These are phyloP conservation scores for Maniola jurtina DNA, from an alignment of 1,140 invertebrate genomes.

Conservation along the genomic window DNA sequence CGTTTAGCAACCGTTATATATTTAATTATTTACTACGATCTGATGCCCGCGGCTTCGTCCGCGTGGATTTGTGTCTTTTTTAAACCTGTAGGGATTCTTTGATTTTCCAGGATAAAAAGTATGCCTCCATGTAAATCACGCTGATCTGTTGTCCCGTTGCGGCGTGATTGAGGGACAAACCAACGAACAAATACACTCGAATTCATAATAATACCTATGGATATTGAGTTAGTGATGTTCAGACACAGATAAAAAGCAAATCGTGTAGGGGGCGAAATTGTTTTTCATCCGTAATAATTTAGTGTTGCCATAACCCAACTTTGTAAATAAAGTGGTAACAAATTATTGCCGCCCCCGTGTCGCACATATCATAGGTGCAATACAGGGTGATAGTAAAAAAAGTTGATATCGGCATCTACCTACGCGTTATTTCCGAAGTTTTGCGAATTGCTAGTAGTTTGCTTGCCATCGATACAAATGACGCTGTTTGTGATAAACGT, in stretches of 20 bases:
- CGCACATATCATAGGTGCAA: slow-evolving; percentile 75
- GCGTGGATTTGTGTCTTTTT: too few species aligned
- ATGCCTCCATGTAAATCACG: too few species aligned
- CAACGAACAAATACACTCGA: too few species aligned
- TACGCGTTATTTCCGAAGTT: slow-evolving; percentile 57
- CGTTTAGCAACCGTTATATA: too few species aligned
- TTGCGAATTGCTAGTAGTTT: slow-evolving; percentile 55
- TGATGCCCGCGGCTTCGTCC: too few species aligned
- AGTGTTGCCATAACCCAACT: slow-evolving; percentile 60
- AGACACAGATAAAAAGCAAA: slow-evolving; percentile 10
- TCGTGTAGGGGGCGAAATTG: slow-evolving; percentile 24
- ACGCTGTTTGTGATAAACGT: background rate
- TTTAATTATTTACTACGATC: too few species aligned
- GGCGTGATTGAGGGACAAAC: too few species aligned
- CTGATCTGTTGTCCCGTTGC: too few species aligned
- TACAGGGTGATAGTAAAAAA: slow-evolving; percentile 63
- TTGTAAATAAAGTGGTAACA: slow-evolving; percentile 73
- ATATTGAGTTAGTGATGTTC: background rate
- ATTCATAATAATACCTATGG: background rate
- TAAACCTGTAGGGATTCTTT: too few species aligned
- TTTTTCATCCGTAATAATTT: slow-evolving; percentile 50
- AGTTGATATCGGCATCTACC: slow-evolving; percentile 47
- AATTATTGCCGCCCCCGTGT: slow-evolving; percentile 59
- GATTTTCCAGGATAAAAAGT: too few species aligned
- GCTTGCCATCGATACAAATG: slow-evolving; percentile 40